phyloP scores from a whole-genome alignment of 2,888 invertebrate species.

The Papilio elwesi region DNA sequence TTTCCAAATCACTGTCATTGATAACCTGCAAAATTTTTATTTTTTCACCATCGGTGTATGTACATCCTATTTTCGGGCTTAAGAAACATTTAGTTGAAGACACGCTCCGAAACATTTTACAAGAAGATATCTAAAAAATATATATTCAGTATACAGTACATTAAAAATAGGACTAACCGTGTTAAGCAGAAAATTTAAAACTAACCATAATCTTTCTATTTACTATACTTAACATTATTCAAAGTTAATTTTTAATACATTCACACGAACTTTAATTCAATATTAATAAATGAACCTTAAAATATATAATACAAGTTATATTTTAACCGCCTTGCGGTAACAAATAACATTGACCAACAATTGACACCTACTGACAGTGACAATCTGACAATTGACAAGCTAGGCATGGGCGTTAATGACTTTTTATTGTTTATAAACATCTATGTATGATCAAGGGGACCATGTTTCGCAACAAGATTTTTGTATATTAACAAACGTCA shows the following conservation, averaged over 20 bases:
- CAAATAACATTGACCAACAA: no score
- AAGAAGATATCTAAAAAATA: constrained; percentile 27
- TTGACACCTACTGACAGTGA: no score
- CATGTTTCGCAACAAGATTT: no score
- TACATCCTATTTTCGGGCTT: constrained; percentile 58
- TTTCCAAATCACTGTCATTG: constrained; percentile 61
- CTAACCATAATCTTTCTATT: constrained; percentile 33
- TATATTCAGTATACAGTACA: background rate
- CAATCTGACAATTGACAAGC: no score
- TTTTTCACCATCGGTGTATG: constrained; percentile 67
- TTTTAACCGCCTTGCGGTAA: no score
- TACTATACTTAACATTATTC: constrained; percentile 21
- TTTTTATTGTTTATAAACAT: no score
- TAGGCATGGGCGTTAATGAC: no score
- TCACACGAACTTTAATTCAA: background rate
- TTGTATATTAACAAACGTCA: no score
- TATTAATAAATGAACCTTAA: no score
- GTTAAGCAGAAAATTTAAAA: constrained; percentile 15
- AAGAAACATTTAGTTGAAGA: constrained; percentile 46
- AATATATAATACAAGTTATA: no score
- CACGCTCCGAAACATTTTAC: constrained; percentile 31
- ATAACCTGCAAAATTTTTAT: constrained; percentile 70
- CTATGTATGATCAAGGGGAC: no score
- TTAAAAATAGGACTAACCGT: background rate
- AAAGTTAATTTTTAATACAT: constrained; percentile 12